Evolutionary conservation across 2,888 invertebrate species (phyloP).

Genomic region (Oligia fasciuncula): DNA sequence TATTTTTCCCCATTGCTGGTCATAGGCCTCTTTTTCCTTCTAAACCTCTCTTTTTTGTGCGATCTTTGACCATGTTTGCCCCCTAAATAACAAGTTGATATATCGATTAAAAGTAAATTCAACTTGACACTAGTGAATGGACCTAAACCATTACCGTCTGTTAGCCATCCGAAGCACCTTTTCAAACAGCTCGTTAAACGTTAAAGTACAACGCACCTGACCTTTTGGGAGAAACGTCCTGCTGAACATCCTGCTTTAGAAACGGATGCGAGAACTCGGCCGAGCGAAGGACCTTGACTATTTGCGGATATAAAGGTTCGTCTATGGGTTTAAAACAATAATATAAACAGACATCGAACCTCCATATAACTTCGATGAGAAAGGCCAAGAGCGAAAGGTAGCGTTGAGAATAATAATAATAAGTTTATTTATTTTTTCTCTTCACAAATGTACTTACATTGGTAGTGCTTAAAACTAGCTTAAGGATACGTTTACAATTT

Average conservation of each 20-base stretch:
- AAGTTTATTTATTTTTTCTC: no score
- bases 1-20: no score
- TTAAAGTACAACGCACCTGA: slow-evolving; percentile 34
- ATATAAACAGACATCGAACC: background rate
- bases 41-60: background rate
- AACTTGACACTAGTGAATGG: background rate
- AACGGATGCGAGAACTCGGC: slow-evolving; percentile 40
- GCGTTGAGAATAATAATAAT: background rate
- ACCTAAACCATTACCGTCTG: background rate
- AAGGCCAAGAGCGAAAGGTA: background rate
- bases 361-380: slow-evolving; percentile 1
- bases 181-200: slow-evolving; percentile 25
- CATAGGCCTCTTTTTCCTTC: no score
- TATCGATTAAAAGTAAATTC: background rate
- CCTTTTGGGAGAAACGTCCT: slow-evolving; percentile 56
- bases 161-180: background rate
- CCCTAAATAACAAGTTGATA: background rate
- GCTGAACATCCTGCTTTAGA: slow-evolving; percentile 45
- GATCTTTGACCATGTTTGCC: background rate
- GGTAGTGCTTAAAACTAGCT: no score
- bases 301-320: slow-evolving; percentile 46
- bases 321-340: background rate
- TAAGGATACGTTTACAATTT: no score
- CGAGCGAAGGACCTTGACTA: slow-evolving; percentile 42
- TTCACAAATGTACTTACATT: no score